Evolutionary conservation across 2,113 vertebrate genomes (phyloP).

Genomic region (Paramormyrops kingsleyae): DNA sequence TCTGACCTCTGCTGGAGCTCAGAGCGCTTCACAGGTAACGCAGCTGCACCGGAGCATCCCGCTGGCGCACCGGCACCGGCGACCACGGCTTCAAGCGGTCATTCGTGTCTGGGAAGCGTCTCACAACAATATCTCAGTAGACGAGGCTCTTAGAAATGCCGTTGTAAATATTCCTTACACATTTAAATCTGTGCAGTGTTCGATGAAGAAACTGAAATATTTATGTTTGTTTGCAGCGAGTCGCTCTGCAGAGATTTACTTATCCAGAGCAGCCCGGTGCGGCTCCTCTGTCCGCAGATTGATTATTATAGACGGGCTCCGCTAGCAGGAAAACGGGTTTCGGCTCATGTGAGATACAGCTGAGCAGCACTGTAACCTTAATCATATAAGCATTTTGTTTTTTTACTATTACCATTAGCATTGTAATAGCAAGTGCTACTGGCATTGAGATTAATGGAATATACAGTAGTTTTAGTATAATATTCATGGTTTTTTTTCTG

Average conservation of each 20-base stretch:
- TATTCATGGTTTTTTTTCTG: neutral
- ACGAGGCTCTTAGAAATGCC: neutral
- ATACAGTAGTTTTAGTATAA: neutral
- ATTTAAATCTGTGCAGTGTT: neutral
- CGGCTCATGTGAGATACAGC: neutral
- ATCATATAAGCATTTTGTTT: conserved; percentile 20
- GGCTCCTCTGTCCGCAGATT: conserved; percentile 10
- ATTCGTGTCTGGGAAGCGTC: neutral
- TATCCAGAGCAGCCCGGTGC: conserved; percentile 7
- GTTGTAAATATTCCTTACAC: neutral
- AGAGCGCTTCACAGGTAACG: neutral
- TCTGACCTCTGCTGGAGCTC: conserved; percentile 13
- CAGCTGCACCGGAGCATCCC: neutral
- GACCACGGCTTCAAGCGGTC: neutral
- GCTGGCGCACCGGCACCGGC: neutral
- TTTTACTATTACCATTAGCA: neutral
- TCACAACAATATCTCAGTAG: neutral
- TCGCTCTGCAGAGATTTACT: conserved; percentile 19
- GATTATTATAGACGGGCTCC: neutral
- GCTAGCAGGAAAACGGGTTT: neutral
- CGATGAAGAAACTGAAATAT: conserved; percentile 10
- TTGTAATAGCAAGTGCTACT: neutral
- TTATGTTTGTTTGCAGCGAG: neutral
- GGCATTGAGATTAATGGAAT: neutral
- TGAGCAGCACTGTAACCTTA: neutral